A percentile compares a stretch with the other conserved stretches of the same genome.
These are phyloP conservation scores for Phyto melanocephala DNA, from an alignment of 2,888 invertebrate species.

Conservation along the genomic window DNA sequence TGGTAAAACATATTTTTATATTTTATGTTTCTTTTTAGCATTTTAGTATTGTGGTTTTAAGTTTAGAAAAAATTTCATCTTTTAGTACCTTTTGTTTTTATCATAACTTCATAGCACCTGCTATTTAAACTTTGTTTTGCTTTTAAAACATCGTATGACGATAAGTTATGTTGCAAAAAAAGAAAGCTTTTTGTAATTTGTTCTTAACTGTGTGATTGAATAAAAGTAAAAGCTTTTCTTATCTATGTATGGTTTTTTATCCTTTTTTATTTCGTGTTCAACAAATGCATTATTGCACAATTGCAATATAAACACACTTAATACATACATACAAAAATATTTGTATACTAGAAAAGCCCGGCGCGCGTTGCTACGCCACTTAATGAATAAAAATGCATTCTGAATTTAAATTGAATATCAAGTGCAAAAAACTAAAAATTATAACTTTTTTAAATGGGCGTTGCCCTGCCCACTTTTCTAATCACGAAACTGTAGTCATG, in stretches of 20 bases:
- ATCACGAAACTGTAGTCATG: too few species aligned
- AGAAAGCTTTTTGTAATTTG: constrained; percentile 18
- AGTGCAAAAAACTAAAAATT: too few species aligned
- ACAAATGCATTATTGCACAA: background rate
- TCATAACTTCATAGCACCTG: constrained; percentile 53
- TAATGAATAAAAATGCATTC: too few species aligned
- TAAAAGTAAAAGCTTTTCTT: constrained; percentile 29
- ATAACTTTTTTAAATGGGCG: too few species aligned
- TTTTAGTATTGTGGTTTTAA: background rate
- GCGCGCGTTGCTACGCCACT: too few species aligned
- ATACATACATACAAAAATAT: too few species aligned
- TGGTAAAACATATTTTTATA: background rate
- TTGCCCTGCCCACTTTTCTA: too few species aligned
- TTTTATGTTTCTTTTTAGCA: background rate
- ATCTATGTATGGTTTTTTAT: background rate
- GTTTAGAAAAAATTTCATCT: background rate
- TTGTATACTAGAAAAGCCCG: too few species aligned
- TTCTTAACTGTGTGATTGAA: background rate
- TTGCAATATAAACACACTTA: background rate
- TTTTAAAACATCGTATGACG: background rate
- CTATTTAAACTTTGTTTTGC: constrained; percentile 41
- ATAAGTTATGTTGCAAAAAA: background rate
- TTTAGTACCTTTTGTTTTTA: constrained; percentile 56
- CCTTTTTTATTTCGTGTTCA: background rate
- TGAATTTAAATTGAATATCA: too few species aligned